Conservation (phyloP, 2,113 vertebrate genomes). For the Pachypanchax playfairii region DNA sequence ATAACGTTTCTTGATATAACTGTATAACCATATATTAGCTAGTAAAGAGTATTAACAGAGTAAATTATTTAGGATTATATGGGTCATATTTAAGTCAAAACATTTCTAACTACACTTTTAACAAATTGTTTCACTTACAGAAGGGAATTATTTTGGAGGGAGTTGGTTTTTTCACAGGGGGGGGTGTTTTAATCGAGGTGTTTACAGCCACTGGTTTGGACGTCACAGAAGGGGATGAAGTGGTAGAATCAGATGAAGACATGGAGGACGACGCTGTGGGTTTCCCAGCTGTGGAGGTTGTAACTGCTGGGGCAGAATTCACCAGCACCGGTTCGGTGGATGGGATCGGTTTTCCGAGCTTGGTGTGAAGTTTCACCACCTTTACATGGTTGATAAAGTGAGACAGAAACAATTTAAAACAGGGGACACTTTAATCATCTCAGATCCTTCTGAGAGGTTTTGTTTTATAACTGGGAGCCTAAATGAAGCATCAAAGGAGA, state of each 20-base stretch:
- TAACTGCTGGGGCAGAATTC: conserved; percentile 70
- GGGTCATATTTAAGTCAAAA: no score
- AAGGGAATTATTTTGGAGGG: conserved; percentile 61
- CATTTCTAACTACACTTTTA: no score
- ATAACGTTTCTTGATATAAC: no score
- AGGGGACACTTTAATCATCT: conserved; percentile 31
- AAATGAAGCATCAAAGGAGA: conserved; percentile 22
- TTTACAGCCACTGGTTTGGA: conserved; percentile 43
- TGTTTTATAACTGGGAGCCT: conserved; percentile 28
- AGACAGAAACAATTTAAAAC: conserved; percentile 26
- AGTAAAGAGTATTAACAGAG: no score
- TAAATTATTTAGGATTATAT: no score
- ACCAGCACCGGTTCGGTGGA: conserved; percentile 78
- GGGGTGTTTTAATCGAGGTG: conserved; percentile 20
- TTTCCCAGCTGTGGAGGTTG: conserved; percentile 70
- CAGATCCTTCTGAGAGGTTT: conserved; percentile 29
- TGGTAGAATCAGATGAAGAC: conserved; percentile 26
- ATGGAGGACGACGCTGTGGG: conserved; percentile 21
- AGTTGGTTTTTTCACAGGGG: conserved; percentile 57
- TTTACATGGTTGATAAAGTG: conserved; percentile 56
- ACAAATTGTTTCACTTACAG: conserved; percentile 65
- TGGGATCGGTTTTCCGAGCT: conserved; percentile 87
- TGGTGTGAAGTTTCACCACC: conserved; percentile 87
- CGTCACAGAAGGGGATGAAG: conserved; percentile 22
- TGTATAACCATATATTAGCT: no score